Evolutionary conservation across 2,888 invertebrate genomes (phyloP).

Genomic region (Nephrotoma guestfalica): DNA sequence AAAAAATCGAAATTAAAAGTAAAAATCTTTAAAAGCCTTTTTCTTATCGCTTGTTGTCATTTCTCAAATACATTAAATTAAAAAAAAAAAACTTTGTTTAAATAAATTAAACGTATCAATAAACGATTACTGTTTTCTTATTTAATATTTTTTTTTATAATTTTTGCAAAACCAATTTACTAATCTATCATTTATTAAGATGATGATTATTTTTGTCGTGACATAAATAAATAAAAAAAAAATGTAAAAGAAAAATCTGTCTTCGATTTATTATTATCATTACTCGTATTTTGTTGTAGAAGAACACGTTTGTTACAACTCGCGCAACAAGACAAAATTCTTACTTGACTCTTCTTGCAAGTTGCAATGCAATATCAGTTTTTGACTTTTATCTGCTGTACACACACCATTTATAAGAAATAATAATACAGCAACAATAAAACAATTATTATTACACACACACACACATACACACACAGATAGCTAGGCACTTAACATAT

Average conservation of each 20-base stretch:
- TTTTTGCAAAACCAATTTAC: neutral
- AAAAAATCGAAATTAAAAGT: neutral
- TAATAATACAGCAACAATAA: neutral
- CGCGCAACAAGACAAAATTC: neutral
- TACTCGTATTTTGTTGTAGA: neutral
- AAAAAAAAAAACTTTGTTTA: neutral
- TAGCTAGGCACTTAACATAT: neutral
- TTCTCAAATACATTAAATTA: neutral
- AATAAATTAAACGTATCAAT: neutral
- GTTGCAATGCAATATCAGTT: neutral
- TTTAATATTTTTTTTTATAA: neutral
- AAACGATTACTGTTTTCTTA: neutral
- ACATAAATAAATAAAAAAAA: neutral
- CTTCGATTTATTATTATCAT: neutral
- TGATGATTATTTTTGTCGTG: neutral
- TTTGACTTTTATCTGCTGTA: neutral
- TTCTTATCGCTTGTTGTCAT: neutral
- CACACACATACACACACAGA: neutral
- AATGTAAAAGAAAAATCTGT: neutral
- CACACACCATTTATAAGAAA: neutral
- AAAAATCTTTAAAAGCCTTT: neutral
- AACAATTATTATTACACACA: neutral
- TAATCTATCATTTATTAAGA: neutral
- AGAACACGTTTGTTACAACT: neutral
- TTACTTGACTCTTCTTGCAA: neutral